Conservation (phyloP, 2,797 vertebrate genomes). For the Chelidonichthys spinosus region DNA sequence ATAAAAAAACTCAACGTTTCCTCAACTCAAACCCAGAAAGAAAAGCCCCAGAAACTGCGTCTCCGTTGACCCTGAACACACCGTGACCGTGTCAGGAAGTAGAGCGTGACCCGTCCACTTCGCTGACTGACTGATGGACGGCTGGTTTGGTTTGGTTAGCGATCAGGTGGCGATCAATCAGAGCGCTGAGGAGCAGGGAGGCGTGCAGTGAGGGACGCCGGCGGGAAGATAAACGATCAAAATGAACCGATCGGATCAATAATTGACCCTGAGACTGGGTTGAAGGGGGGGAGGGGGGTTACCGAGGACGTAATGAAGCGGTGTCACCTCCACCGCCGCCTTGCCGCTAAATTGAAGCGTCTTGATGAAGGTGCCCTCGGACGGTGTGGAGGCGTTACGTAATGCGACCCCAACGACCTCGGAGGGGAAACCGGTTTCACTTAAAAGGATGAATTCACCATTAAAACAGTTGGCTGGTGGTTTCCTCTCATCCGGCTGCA, state of each 20-base stretch:
- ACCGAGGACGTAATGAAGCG: slow-evolving; percentile 20
- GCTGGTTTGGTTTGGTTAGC: slow-evolving; percentile 39
- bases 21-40: too few relatives aligned
- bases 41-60: too few relatives aligned
- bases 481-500: too few relatives aligned
- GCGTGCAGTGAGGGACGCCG: slow-evolving; percentile 1
- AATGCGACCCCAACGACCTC: slow-evolving; percentile 13
- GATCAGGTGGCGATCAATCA: slow-evolving; percentile 46
- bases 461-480: neutral
- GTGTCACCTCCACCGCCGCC: neutral
- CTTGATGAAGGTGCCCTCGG: slow-evolving; percentile 53
- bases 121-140: slow-evolving; percentile 54
- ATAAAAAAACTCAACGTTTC: too few relatives aligned
- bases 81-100: neutral
- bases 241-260: slow-evolving; percentile 53
- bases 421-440: neutral
- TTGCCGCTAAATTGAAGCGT: slow-evolving; percentile 14
- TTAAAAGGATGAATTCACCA: slow-evolving; percentile 37
- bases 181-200: neutral
- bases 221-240: slow-evolving; percentile 43
- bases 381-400: neutral
- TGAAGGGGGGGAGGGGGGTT: neutral
- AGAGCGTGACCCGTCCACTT: slow-evolving; percentile 34
- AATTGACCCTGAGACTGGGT: slow-evolving; percentile 35
- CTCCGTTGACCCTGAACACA: too few relatives aligned